Base-by-base conservation (phyloP, 2,888 invertebrate species). In the Conops quadrifasciatus region DNA sequence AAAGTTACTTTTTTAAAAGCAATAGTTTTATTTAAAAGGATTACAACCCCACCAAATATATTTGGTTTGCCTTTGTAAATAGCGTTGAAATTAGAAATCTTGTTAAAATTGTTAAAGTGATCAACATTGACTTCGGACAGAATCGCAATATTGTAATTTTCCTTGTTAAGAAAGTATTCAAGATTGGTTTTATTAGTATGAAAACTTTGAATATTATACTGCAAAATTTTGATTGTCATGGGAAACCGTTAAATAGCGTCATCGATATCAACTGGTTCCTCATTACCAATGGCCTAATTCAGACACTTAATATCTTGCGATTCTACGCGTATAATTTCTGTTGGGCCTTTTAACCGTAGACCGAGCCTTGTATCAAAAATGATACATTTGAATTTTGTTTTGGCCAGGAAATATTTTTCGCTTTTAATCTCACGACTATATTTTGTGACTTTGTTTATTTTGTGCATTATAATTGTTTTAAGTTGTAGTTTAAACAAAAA, bases 141-240 rank as follows among this genome's bases (percentile, higher is more conserved):
- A 11, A 51, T 51, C n/a, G n/a, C n/a, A 21, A 19, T 19, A 53
- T 53, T 24, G 2, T 21, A 21, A 2, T 21, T 19, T 2, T 53
- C 2, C 2, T 53, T 21, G 21, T 53, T 53, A 13, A 53, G 3
- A 19, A 53, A 53, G 21, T 19, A 53, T 53, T 53, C 53, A 53
- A 53, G 19, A 53, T n/a, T 21, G 21, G n/a, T 15, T 53, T n/a
- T 53, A 21, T 53, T 53, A 19, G 53, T 53, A 21, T 15, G n/a
- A n/a, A 53, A 9, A 53, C 53, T 53, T 53, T 53, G 53, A 53
- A 53, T 53, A 53, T 53, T 53, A 15, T 53, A 53, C 9, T 53
- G 53, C 2, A 21, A 11, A 21, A 53, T 53, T 53, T 15, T 53
- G 9, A 53, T 9, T 2, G 21, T 53, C n/a, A n/a, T n/a, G n/a